phyloP scores from a whole-genome alignment of 64 coral and sea anemone species.

The Stichodactyla helianthus region DNA sequence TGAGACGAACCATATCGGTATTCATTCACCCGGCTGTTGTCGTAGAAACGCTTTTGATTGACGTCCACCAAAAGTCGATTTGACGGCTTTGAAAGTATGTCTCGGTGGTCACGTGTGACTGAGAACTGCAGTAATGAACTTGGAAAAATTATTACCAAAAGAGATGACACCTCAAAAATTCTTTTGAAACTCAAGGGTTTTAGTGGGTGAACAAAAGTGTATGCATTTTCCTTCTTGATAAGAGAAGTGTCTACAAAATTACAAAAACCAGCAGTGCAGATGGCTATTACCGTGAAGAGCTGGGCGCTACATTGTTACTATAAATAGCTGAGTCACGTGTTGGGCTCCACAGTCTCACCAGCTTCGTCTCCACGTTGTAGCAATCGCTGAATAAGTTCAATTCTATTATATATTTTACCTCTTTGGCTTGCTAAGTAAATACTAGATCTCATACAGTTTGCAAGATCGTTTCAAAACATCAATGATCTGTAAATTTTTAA shows the following conservation, averaged over 20 bases:
- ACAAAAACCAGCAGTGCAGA: neutral
- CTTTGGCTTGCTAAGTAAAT: neutral
- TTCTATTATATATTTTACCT: neutral
- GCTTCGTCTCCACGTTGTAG: slow-evolving; percentile 5
- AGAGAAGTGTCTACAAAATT: neutral
- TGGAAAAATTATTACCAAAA: no score
- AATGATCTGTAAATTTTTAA: neutral
- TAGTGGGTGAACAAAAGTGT: no score
- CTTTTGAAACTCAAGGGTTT: no score
- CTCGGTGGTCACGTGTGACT: no score
- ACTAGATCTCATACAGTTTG: neutral
- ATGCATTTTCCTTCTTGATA: no score
- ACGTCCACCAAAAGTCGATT: no score
- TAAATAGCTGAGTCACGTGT: slow-evolving; percentile 4
- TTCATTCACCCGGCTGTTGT: no score
- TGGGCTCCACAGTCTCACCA: neutral
- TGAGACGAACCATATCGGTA: no score
- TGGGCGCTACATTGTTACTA: neutral
- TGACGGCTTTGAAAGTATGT: no score
- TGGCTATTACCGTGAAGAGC: neutral
- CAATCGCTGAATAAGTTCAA: neutral
- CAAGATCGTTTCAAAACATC: neutral
- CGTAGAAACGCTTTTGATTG: no score
- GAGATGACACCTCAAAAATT: no score
- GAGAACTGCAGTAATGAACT: no score